Evolutionary conservation across 2,797 vertebrate species (phyloP).

Genomic region (Microcaecilia unicolor): DNA sequence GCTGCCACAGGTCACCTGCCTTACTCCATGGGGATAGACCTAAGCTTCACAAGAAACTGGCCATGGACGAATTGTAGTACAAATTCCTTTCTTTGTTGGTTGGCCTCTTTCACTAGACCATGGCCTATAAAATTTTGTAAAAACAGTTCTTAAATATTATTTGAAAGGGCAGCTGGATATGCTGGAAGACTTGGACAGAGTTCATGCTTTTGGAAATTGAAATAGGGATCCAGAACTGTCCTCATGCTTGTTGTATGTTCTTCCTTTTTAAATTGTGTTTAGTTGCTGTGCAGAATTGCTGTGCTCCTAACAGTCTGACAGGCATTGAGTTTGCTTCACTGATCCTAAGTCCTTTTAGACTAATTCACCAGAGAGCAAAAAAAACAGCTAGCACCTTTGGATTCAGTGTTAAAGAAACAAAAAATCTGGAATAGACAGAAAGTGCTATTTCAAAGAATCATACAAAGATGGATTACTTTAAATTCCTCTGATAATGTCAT

Average conservation of each 20-base stretch:
- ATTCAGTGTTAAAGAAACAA: conserved; percentile 43
- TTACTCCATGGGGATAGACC: conserved; percentile 49
- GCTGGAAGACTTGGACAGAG: conserved; percentile 57
- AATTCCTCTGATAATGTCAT: conserved; percentile 66
- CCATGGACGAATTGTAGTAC: conserved; percentile 59
- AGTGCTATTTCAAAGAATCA: conserved; percentile 58
- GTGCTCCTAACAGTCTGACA: conserved; percentile 53
- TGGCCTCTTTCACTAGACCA: conserved; percentile 59
- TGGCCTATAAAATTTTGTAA: conserved; percentile 68
- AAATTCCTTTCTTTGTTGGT: conserved; percentile 64
- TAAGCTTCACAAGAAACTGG: conserved; percentile 64
- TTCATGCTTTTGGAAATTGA: conserved; percentile 40
- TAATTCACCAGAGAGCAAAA: conserved; percentile 78
- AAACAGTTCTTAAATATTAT: conserved; percentile 77
- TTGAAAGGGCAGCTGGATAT: conserved; percentile 65
- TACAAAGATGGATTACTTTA: conserved; percentile 73
- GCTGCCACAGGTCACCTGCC: conserved; percentile 79
- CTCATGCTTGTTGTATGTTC: conserved; percentile 42
- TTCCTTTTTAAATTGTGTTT: conserved; percentile 36
- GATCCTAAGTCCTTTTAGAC: conserved; percentile 64
- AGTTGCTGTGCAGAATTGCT: conserved; percentile 41
- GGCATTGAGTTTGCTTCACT: conserved; percentile 60
- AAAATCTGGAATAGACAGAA: conserved; percentile 69
- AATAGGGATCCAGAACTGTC: conserved; percentile 30
- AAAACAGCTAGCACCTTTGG: conserved; percentile 74